Percentiles rank a stretch among this genome's conserved stretches.
Conservation (phyloP, 2,797 vertebrate species). For the Rachycentron canadum region DNA sequence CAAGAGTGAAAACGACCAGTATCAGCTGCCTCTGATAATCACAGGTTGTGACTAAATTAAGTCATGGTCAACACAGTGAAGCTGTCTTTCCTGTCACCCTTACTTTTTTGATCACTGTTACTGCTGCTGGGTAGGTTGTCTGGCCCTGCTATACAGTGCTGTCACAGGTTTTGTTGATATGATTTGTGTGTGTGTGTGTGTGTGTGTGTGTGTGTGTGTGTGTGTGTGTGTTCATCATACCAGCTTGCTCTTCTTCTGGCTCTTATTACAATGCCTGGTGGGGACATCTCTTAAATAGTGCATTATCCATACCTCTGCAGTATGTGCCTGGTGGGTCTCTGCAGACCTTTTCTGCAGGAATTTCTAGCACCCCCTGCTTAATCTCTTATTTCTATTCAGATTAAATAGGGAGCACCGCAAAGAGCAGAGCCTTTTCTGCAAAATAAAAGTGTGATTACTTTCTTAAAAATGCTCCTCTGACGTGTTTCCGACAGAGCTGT, state of each 20-base stretch:
- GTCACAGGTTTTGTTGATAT: not conserved
- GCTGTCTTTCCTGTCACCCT: not conserved
- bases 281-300: not conserved
- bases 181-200: not conserved
- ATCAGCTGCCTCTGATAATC: not conserved
- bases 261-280: not conserved
- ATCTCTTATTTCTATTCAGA: not conserved
- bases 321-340: not conserved
- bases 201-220: too few relatives aligned
- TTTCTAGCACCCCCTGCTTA: not conserved
- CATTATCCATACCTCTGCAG: not conserved
- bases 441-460: slow-evolving; percentile 4
- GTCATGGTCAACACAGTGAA: not conserved
- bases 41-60: not conserved
- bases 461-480: not conserved
- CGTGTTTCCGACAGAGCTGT: not conserved
- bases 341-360: not conserved
- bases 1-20: not conserved
- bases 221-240: not conserved
- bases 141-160: not conserved
- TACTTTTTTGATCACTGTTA: not conserved
- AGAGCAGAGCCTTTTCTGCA: not conserved
- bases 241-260: not conserved
- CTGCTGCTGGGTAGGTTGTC: not conserved
- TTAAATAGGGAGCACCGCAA: not conserved